These are phyloP conservation scores for Pseudococcus viburni DNA, from an alignment of 2,888 invertebrate species.

Conservation along the genomic window DNA sequence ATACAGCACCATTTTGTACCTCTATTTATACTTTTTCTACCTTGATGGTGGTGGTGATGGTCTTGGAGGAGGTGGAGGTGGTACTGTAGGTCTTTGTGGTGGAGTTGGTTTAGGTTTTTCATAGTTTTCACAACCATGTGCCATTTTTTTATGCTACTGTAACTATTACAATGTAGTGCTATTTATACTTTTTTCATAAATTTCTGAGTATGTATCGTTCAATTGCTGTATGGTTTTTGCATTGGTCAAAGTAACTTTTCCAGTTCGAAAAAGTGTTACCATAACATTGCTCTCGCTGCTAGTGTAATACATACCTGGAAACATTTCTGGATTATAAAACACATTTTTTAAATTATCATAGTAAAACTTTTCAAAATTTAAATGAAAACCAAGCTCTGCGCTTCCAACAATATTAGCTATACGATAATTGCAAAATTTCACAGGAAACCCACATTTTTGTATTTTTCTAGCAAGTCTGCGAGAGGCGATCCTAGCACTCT, in stretches of 20 bases:
- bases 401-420: background rate
- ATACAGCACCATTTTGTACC: too few species aligned
- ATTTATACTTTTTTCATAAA: too few species aligned
- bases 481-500: background rate
- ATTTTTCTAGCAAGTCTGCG: background rate
- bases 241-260: background rate
- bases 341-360: background rate
- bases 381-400: background rate
- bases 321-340: background rate
- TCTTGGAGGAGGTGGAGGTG: too few species aligned
- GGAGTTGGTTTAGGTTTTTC: too few species aligned
- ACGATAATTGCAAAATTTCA: background rate
- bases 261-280: background rate
- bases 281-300: background rate
- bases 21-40: too few species aligned
- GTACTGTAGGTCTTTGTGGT: too few species aligned
- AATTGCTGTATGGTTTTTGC: background rate
- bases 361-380: background rate
- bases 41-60: too few species aligned
- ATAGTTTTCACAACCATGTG: too few species aligned
- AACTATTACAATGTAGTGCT: too few species aligned
- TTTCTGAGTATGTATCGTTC: background rate
- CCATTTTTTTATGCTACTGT: too few species aligned
- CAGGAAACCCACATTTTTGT: constrained; percentile 5
- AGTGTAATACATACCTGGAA: background rate